Base-by-base conservation (phyloP, 2,113 vertebrate species). In the Romanogobio albipinnatus region DNA sequence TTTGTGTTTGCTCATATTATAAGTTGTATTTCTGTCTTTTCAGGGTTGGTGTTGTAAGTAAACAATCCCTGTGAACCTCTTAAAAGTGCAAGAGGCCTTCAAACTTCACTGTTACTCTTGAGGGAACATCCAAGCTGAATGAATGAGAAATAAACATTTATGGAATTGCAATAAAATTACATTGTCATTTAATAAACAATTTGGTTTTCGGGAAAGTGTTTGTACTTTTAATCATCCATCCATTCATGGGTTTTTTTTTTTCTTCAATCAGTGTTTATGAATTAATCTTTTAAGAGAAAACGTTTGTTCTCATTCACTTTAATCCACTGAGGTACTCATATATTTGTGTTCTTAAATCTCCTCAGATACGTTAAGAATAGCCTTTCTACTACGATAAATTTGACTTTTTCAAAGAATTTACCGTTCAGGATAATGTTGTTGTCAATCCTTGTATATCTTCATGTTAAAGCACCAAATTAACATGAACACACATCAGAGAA, bases 31-130 rank as follows among this genome's bases (percentile, higher is more conserved):
- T 88, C 7, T 88, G 33, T 78, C 64, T 62, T 84, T 91, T 88
- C 87, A 95, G 95, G 94, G 90, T 7, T 6, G 64, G 10, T 95
- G 93, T 45, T 95, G 93, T 83, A 1, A 26, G 3, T 0, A 4
- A 2, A 14, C 29, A 95, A 87, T 94, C 10, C 93, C 91, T 94
- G 22, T 93, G 86, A 43, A 89, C 1, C 2, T 95, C 94, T 6
- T 86, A 91, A 14, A 29, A 22, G 4, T 95, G 94, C 87, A 89
- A 0, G 17, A 68, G 45, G n/a, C 47, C 51, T 75, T 49, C 11
- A 49, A 24, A 17, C 19, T 59, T 3, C 3, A 47, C 45, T 47
- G 45, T 43, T 9, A 45, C 43, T 45, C 13, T 49, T 49, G 47
- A 49, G n/a, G 8, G 11, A 61, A 59, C 24, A 36, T 1, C 29